phyloP scores from a whole-genome alignment of 2,113 vertebrate genomes.

The Pterocles burchelli region DNA sequence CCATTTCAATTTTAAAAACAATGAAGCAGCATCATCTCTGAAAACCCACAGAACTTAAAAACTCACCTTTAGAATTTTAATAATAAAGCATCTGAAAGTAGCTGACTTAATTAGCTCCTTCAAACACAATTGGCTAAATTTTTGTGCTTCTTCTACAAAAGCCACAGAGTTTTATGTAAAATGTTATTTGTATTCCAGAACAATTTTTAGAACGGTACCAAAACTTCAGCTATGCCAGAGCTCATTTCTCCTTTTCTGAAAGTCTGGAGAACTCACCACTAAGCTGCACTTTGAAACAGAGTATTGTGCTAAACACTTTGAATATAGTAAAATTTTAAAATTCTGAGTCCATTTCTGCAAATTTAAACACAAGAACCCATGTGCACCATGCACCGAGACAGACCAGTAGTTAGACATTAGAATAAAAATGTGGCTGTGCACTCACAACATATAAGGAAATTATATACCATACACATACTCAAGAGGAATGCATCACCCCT shows the following conservation, averaged over 20 bases:
- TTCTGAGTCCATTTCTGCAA: background rate
- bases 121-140: background rate
- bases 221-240: constrained; percentile 19
- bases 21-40: background rate
- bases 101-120: background rate
- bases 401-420: background rate
- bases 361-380: background rate
- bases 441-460: background rate
- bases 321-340: background rate
- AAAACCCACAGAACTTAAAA: background rate
- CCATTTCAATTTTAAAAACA: constrained; percentile 13
- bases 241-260: background rate
- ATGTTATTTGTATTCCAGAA: background rate
- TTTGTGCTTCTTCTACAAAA: background rate
- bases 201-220: constrained; percentile 17
- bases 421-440: background rate
- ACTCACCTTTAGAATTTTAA: constrained; percentile 40
- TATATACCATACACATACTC: background rate
- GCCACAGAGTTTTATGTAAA: background rate
- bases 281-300: background rate
- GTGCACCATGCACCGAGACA: background rate
- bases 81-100: background rate
- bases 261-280: background rate
- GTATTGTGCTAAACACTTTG: background rate
- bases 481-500: background rate